Evolutionary conservation across 2,113 vertebrate species (phyloP).

Genomic region (Mirounga angustirostris): DNA sequence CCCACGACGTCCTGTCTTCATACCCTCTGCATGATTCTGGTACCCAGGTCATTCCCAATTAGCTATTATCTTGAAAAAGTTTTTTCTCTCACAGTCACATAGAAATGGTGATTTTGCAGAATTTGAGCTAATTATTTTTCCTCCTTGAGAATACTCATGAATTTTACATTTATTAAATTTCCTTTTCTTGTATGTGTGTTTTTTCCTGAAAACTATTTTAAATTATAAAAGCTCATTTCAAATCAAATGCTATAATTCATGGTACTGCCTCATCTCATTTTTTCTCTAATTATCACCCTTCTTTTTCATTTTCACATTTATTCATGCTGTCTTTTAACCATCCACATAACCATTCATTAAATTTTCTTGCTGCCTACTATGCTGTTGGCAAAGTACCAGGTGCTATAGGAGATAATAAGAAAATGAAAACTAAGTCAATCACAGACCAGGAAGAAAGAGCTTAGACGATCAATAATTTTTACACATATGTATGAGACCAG

Average conservation of each 20-base stretch:
- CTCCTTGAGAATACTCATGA: neutral
- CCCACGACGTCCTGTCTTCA: neutral
- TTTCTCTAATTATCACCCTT: conserved; percentile 53
- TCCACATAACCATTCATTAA: neutral
- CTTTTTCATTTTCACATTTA: conserved; percentile 47
- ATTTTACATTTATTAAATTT: conserved; percentile 32
- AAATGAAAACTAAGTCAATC: conserved; percentile 53
- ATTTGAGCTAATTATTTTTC: conserved; percentile 49
- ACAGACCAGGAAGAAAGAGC: neutral
- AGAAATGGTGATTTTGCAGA: conserved; percentile 13
- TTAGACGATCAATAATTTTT: neutral
- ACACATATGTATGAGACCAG: neutral
- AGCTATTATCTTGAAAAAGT: neutral
- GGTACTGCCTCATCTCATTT: neutral
- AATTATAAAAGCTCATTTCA: conserved; percentile 35
- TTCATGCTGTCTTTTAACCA: conserved; percentile 18
- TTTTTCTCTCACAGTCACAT: neutral
- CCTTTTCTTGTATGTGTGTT: neutral
- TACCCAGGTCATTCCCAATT: neutral
- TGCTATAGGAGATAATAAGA: conserved; percentile 22
- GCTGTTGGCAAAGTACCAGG: neutral
- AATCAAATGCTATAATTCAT: neutral
- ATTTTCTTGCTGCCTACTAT: conserved; percentile 22
- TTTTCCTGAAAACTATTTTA: conserved; percentile 14
- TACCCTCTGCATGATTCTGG: neutral